phyloP scores from a whole-genome alignment of 1,140 invertebrate genomes.

The Papilio helenus region DNA sequence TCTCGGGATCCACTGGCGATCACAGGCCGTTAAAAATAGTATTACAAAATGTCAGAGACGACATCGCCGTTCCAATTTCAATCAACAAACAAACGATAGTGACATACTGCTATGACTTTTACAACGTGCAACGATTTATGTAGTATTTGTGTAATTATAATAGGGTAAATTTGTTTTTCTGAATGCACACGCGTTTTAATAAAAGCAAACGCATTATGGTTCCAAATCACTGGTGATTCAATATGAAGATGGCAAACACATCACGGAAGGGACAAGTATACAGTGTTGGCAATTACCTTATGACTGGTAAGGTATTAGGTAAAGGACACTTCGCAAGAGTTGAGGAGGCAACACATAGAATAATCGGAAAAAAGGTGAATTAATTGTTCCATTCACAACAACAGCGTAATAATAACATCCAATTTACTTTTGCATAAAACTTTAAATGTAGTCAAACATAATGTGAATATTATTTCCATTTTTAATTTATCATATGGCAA shows the following conservation, averaged over 20 bases:
- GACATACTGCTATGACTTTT: conserved; percentile 60
- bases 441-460: neutral
- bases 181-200: conserved; percentile 44
- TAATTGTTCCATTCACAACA: neutral
- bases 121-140: conserved; percentile 49
- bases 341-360: conserved; percentile 83
- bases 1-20: neutral
- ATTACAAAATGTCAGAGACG: conserved; percentile 61
- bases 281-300: conserved; percentile 84
- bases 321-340: conserved; percentile 85
- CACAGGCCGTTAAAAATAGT: conserved; percentile 59
- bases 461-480: neutral
- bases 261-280: conserved; percentile 69
- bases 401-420: neutral
- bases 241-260: conserved; percentile 59
- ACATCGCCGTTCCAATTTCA: conserved; percentile 66
- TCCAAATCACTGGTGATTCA: conserved; percentile 54
- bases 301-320: conserved; percentile 83
- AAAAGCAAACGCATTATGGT: conserved; percentile 51
- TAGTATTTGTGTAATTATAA: conserved; percentile 46
- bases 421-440: neutral
- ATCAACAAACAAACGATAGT: conserved; percentile 66
- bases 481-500: neutral
- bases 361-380: conserved; percentile 82
- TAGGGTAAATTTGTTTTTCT: conserved; percentile 31